phyloP scores from a whole-genome alignment of 2,797 vertebrate species.

The Myripristis murdjan region DNA sequence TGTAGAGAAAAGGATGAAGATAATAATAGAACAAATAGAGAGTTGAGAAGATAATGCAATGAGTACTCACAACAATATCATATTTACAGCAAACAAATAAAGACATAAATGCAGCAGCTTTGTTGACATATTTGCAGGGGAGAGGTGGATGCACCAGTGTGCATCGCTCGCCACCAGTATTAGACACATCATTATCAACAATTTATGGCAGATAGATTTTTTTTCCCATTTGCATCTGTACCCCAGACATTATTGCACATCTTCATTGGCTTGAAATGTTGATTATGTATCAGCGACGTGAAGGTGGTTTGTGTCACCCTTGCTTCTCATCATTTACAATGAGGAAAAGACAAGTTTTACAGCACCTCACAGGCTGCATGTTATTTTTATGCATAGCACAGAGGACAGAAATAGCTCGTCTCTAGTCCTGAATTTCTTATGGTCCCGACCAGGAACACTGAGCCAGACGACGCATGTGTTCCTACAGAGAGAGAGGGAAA shows the following conservation, averaged over 20 bases:
- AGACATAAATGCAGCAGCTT: not conserved
- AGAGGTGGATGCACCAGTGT: no score
- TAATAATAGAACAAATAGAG: constrained; percentile 12
- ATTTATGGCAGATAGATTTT: constrained; percentile 11
- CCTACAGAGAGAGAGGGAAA: constrained; percentile 37
- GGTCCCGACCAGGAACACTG: constrained; percentile 40
- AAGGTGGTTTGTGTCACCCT: constrained; percentile 1
- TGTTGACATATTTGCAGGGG: not conserved
- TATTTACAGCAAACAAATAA: not conserved
- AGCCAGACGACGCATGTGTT: constrained; percentile 49
- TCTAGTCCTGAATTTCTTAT: constrained; percentile 49
- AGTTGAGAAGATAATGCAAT: not conserved
- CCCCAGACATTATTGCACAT: not conserved
- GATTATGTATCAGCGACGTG: constrained; percentile 12
- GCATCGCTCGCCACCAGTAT: no score
- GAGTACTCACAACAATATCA: no score
- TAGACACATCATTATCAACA: constrained; percentile 3
- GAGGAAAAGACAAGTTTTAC: constrained; percentile 16
- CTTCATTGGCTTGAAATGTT: not conserved
- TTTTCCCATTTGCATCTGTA: not conserved
- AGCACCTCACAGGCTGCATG: constrained; percentile 25
- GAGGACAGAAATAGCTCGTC: constrained; percentile 60
- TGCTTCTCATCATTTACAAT: constrained; percentile 4
- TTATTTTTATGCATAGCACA: constrained; percentile 48
- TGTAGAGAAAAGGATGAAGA: not conserved